Evolutionary conservation across 2,888 invertebrate genomes (phyloP), one percentile per base, ranked within the genome.

Genomic region (Euplexia lucipara): DNA sequence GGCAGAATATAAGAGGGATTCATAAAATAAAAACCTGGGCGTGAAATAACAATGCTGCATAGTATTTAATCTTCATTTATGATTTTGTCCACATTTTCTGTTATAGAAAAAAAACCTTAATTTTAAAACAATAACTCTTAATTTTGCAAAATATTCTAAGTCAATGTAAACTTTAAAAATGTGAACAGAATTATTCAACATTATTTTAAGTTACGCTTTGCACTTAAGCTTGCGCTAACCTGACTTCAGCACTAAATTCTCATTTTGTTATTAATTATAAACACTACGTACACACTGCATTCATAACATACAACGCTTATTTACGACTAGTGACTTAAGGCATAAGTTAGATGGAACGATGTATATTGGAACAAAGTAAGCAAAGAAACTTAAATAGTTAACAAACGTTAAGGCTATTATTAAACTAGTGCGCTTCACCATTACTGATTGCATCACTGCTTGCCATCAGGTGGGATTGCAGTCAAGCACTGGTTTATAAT

Each of bases 201-300:
- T 72, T 78, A 73, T 78, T 64, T 78, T 76, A 66, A 67, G 72
- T 83, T 79, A 32, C 37, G 73, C 79, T 78, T 78, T 32, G 82
- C 75, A 61, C 59, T 80, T 56, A 62, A 57, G 77, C 72, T 83
- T 82, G 35, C 35, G 71, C 75, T 80, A 69, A 65, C 51, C 61
- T 71, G 20, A 70, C 59, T 75, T 56, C 41, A 52, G 60, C 61
- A 68, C 39, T 63, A 35, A 70, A 53, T 39, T 51, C 54, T 54
- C 58, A 70, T 73, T 88, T 88, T 58, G 45, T 76, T 60, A 75
- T 34, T 70, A 70, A 70, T 53, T n/a, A n/a, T 44, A 52, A 48
- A 35, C 45, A 74, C 44, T 45, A 57, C 51, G 68, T 59, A 58
- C 39, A 72, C 57, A 67, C 63, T 52, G 70, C 63, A 75, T 57